Evolutionary conservation across 2,888 invertebrate species (phyloP).

Genomic region (Graphium colonna): DNA sequence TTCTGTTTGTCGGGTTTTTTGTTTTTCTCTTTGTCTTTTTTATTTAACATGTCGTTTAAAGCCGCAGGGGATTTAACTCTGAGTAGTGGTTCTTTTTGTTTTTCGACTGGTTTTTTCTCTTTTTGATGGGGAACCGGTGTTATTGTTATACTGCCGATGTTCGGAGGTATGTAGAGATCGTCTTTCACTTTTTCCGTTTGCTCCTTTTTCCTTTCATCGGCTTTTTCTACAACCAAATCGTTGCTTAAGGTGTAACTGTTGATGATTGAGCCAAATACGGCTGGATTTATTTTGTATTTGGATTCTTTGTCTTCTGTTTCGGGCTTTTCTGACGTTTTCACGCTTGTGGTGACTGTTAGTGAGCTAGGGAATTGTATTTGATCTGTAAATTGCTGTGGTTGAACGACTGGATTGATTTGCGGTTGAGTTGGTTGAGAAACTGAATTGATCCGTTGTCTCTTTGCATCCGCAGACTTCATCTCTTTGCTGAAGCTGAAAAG

Average conservation of each 20-base stretch:
- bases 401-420: conserved; percentile 24
- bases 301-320: conserved; percentile 35
- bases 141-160: conserved; percentile 71
- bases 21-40: conserved; percentile 42
- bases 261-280: conserved; percentile 44
- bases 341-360: conserved; percentile 63
- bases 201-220: conserved; percentile 48
- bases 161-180: conserved; percentile 61
- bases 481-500: conserved; percentile 68
- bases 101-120: conserved; percentile 43
- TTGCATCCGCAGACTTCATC: conserved; percentile 55
- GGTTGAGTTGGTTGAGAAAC: conserved; percentile 35
- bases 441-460: conserved; percentile 52
- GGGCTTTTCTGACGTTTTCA: conserved; percentile 35
- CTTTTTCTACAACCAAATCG: conserved; percentile 53
- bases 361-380: conserved; percentile 68
- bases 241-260: conserved; percentile 51
- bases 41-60: conserved; percentile 64
- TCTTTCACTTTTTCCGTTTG: conserved; percentile 43
- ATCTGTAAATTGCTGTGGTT: conserved; percentile 40
- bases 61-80: conserved; percentile 70
- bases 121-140: conserved; percentile 56
- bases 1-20: conserved; percentile 48
- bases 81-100: conserved; percentile 51
- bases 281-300: conserved; percentile 33